These are phyloP conservation scores for Deilephila elpenor DNA, from an alignment of 2,888 invertebrate species.

Conservation along the genomic window DNA sequence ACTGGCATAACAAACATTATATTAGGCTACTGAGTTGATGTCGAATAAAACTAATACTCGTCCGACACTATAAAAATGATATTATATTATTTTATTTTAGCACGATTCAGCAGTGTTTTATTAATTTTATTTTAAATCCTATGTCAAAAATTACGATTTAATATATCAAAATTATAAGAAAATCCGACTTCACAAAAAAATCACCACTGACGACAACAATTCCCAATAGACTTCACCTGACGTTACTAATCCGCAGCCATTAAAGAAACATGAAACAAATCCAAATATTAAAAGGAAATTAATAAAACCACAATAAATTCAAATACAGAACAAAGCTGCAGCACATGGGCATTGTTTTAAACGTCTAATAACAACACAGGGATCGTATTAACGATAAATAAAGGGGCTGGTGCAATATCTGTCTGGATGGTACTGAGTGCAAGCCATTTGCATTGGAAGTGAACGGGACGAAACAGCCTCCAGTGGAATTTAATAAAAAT, in stretches of 20 bases:
- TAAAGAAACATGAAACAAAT: too few species aligned
- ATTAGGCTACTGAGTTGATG: neutral
- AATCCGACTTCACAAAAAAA: neutral
- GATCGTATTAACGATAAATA: conserved; percentile 75
- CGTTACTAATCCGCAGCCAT: too few species aligned
- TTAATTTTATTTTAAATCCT: too few species aligned
- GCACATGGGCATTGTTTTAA: conserved; percentile 45
- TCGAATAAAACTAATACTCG: neutral
- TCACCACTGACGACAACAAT: too few species aligned
- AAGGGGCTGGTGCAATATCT: conserved; percentile 72
- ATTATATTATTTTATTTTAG: too few species aligned
- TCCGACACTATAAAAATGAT: too few species aligned
- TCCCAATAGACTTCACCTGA: too few species aligned
- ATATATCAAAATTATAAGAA: too few species aligned
- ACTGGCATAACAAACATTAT: neutral
- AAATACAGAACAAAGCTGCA: neutral
- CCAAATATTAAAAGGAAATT: too few species aligned
- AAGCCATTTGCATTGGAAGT: conserved; percentile 77
- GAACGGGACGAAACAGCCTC: conserved; percentile 75
- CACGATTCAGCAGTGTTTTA: too few species aligned
- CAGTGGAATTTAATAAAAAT: conserved; percentile 82
- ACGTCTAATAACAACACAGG: conserved; percentile 59
- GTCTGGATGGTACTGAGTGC: conserved; percentile 67
- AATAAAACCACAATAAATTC: neutral
- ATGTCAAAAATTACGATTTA: too few species aligned